Conservation (phyloP, 2,888 invertebrate species). For the Malthinus flaveolus region DNA sequence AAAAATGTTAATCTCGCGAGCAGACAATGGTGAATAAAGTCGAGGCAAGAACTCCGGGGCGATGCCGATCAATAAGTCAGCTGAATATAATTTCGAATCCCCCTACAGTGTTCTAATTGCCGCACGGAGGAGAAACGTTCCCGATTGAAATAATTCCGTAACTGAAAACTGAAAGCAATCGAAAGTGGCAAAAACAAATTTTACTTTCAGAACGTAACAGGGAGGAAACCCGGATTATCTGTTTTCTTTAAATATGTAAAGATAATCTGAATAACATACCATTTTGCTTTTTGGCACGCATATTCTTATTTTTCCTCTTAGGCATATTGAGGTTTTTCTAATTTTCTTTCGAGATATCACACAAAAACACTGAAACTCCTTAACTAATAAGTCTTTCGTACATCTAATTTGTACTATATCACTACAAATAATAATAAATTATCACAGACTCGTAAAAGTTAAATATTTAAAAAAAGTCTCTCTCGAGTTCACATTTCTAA, state of each 20-base stretch:
- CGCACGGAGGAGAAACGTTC: not conserved
- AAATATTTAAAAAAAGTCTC: slow-evolving; percentile 3
- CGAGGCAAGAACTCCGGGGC: slow-evolving; percentile 1
- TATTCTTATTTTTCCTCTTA: slow-evolving; percentile 43
- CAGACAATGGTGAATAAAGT: slow-evolving; percentile 3
- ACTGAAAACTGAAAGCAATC: not conserved
- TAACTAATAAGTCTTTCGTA: not conserved
- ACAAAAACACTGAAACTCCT: slow-evolving; percentile 3
- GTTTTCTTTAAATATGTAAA: no score
- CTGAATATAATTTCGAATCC: slow-evolving; percentile 4
- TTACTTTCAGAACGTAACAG: no score
- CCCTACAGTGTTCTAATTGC: slow-evolving; percentile 4
- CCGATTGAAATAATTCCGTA: not conserved
- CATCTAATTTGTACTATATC: slow-evolving; percentile 17
- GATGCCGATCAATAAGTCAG: slow-evolving; percentile 5
- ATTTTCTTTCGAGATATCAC: slow-evolving; percentile 11
- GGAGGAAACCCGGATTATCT: no score
- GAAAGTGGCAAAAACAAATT: not conserved
- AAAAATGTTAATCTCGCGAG: slow-evolving; percentile 3
- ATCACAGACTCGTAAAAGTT: slow-evolving; percentile 15
- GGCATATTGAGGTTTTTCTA: slow-evolving; percentile 32
- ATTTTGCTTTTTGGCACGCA: slow-evolving; percentile 46
- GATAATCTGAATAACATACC: slow-evolving; percentile 42
- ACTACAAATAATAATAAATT: slow-evolving; percentile 9
- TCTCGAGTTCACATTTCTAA: slow-evolving; percentile 14